phyloP scores from a whole-genome alignment of 2,113 vertebrate genomes.

The Ia io region DNA sequence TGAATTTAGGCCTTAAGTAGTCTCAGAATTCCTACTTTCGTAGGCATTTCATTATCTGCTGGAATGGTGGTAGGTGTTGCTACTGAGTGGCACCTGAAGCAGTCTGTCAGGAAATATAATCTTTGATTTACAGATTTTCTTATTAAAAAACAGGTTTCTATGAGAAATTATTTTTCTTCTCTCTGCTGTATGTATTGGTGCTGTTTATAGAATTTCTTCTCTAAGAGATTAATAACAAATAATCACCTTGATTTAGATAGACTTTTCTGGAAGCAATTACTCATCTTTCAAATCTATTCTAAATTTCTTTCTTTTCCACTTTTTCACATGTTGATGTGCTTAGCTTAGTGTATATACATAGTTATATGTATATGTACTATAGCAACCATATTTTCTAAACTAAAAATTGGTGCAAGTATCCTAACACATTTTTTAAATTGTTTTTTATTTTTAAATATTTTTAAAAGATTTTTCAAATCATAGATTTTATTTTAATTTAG shows the following conservation, averaged over 20 bases:
- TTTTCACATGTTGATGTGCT: neutral
- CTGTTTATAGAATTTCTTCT: neutral
- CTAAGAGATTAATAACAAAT: conserved; percentile 10
- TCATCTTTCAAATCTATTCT: conserved; percentile 6
- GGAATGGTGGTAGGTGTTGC: neutral
- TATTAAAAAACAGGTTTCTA: neutral
- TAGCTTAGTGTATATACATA: neutral
- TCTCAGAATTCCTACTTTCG: neutral
- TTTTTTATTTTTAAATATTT: conserved; percentile 14
- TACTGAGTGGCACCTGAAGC: neutral
- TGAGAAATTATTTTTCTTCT: neutral
- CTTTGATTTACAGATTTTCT: neutral
- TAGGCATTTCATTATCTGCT: neutral
- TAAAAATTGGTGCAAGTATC: neutral
- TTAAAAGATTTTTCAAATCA: neutral
- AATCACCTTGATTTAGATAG: neutral
- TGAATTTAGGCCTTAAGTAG: neutral
- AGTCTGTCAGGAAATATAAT: neutral
- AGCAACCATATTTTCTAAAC: neutral
- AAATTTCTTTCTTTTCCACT: neutral
- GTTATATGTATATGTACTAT: neutral
- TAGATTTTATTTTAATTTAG: neutral
- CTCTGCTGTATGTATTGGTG: neutral
- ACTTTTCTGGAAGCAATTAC: neutral
- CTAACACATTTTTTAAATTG: neutral